Base-by-base conservation (phyloP, 2,888 invertebrate genomes). In the Polydrusus pterygomalis region DNA sequence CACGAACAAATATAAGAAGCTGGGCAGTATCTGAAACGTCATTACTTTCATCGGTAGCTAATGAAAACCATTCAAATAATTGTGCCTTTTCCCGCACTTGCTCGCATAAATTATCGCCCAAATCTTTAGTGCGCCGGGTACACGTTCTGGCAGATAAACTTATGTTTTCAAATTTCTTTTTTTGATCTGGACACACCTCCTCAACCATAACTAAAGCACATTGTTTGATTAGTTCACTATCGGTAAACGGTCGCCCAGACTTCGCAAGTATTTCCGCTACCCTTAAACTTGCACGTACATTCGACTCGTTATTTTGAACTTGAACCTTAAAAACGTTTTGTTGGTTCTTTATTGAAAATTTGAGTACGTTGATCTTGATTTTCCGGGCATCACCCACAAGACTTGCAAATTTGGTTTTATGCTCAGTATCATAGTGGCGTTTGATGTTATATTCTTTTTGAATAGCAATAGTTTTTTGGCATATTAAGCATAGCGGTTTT, bases 1-100 rank as follows among this genome's bases (percentile, higher is more conserved):
- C 71, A n/a, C 75, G 67, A 47, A 75, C 63, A 65, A 69, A 74
- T 40, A 74, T 69, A 25, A 68, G 45, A 13, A 74, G 25, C 38
- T 71, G 71, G 34, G 74, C 65, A 18, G 54, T 74, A 62, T 47
- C 63, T 34, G 74, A 43, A 18, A 77, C 40, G 58, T 80, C 81
- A 63, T 70, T 79, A 79, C 80, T 81, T 80, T 80, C 81, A 78
- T 82, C 81, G 56, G 67, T 67, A 56, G 75, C 71, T 58, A 76
- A 58, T 63, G 73, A 77, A 45, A 77, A 74, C 49, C 54, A 74
- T 34, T 69, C 64, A 77, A 74, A 77, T 74, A 69, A 60, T 74
- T 56, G 62, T 63, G 69, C 70, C 40, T 62, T 77, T 68, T 74
- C 49, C 62, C 54, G 60, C 34, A 63, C 34, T 74, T 70, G 62